Base-by-base conservation (phyloP, 2,888 invertebrate genomes). In the Microplitis deprimator region DNA sequence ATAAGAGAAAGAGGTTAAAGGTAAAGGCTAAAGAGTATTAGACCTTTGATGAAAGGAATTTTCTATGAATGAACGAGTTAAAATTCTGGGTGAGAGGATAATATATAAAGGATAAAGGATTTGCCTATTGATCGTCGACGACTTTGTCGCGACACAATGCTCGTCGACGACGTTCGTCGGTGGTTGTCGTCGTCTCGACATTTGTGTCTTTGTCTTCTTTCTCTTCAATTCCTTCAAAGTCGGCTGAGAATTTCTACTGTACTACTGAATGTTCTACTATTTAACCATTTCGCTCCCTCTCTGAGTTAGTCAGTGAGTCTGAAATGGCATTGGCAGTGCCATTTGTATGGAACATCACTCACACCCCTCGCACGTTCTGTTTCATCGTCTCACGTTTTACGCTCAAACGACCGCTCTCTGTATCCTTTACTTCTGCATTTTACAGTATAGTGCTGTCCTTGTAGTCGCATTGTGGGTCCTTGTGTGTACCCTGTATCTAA, bases 401-500 rank as follows among this genome's bases (percentile, higher is more conserved):
- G 61, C 62, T 61, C 60, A 71, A 65, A 65, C 65, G 38, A 65
- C 29, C 13, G 29, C 38, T 65, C 38, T 65, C 29, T 29, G 38
- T 65, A 62, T 64, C 71, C 65, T 59, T 20, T 60, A 69, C 71
- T 50, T 50, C 50, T 50, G 8, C 50, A 50, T 50, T 50, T 50
- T 50, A 50, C 8, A 50, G 50, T 5, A 50, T 7, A 10, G 50
- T 60, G 29, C 68, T 40, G 41, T 41, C 40, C 8, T 20, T 8
- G 16, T 39, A 68, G 8, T 38, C 16, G n/a, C 8, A 62, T 67
- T 39, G 29, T 20, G 20, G 41, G 38, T 72, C 75, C 68, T 74
- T 65, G 38, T 65, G 20, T 50, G 29, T 71, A n/a, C 71, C 39
- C 5, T 77, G 78, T 77, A 78, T 68, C 68, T 80, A 80, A 78